Evolutionary conservation across 2,888 invertebrate species (phyloP).

Genomic region (Euplagia quadripunctaria): DNA sequence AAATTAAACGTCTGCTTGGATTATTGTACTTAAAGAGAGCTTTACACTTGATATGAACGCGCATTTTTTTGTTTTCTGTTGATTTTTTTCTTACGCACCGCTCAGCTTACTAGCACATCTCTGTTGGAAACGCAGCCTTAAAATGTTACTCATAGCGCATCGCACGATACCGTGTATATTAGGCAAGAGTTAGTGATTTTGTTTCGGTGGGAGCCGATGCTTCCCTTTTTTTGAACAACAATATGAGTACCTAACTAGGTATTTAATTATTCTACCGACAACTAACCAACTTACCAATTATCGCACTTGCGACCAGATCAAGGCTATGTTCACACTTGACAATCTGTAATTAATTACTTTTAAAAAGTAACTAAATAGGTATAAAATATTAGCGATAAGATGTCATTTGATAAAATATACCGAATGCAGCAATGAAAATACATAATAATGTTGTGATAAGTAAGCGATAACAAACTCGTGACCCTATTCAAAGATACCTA

Average conservation of each 20-base stretch:
- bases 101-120: background rate
- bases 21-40: no score
- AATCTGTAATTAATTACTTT: background rate
- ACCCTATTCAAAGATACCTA: constrained; percentile 36
- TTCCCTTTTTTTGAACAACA: background rate
- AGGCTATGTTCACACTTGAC: background rate
- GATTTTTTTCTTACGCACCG: background rate
- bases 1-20: no score
- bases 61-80: no score
- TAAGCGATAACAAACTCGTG: constrained; percentile 41
- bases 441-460: constrained; percentile 21
- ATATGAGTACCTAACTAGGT: background rate
- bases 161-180: background rate
- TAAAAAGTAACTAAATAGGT: background rate
- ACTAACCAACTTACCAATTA: background rate
- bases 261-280: background rate
- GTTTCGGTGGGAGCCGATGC: background rate
- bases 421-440: constrained; percentile 30
- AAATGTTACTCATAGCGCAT: no score
- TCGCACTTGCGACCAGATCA: background rate
- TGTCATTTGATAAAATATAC: constrained; percentile 20
- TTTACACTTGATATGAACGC: no score
- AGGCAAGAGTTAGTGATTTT: background rate
- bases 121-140: background rate
- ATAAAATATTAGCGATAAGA: constrained; percentile 33